A percentile compares a stretch with the other conserved stretches of the same genome.
Evolutionary conservation across 2,888 invertebrate genomes (phyloP).

Genomic region (Tanypteryx hageni): DNA sequence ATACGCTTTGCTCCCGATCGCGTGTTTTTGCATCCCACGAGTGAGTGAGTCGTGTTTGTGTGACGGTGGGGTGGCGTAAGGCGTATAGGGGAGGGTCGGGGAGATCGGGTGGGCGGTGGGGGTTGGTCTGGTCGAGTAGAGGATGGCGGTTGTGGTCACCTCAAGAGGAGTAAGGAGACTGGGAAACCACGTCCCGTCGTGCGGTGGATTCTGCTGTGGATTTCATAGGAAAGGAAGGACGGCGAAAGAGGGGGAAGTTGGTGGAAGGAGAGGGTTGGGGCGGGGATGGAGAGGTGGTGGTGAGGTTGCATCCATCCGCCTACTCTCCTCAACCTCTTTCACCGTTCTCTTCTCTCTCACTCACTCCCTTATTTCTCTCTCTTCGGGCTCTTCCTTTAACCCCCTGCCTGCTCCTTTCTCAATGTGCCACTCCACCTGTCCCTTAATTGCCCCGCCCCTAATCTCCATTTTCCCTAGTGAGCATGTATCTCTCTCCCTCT

Average conservation of each 20-base stretch:
- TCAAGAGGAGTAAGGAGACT: background rate
- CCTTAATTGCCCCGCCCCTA: slow-evolving; percentile 6
- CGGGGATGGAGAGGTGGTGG: background rate
- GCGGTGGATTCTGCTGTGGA: slow-evolving; percentile 12
- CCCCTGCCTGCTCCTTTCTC: background rate
- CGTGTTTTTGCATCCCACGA: slow-evolving; percentile 3
- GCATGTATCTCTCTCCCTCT: background rate
- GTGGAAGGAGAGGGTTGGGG: background rate
- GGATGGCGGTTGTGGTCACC: slow-evolving; percentile 13
- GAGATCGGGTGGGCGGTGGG: background rate
- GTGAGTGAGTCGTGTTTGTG: background rate
- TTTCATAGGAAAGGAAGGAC: background rate
- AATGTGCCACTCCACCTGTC: slow-evolving; percentile 15
- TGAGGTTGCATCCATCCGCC: background rate
- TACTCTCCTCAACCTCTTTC: background rate
- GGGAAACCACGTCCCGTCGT: slow-evolving; percentile 23
- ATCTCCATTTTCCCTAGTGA: background rate
- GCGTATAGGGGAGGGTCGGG: too few species aligned
- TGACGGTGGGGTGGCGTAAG: too few species aligned
- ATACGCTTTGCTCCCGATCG: slow-evolving; percentile 26
- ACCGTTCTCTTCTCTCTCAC: background rate
- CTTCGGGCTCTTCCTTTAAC: background rate
- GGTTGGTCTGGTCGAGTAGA: background rate
- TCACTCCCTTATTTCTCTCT: background rate
- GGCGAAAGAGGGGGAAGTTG: background rate